These are phyloP conservation scores for Tarsius wallacei DNA, from an alignment of 2,797 vertebrate species.

Conservation along the genomic window DNA sequence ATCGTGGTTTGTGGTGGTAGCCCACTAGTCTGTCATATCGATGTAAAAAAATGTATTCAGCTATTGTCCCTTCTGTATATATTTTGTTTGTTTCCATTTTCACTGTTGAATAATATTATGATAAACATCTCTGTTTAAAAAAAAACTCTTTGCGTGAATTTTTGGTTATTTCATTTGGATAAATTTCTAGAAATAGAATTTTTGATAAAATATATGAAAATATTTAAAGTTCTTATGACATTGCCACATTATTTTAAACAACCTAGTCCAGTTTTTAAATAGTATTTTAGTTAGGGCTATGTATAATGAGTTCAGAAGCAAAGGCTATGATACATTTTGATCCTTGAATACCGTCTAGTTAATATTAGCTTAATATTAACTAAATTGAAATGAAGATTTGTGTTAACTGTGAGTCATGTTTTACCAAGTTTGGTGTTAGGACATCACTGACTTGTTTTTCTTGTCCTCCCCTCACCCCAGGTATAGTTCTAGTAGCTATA, in stretches of 20 bases:
- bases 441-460: slow-evolving; percentile 48
- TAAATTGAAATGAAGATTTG: slow-evolving; percentile 54
- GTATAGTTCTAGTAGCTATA: slow-evolving; percentile 99
- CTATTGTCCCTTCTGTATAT: neutral
- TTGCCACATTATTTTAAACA: slow-evolving; percentile 54
- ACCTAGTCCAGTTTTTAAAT: slow-evolving; percentile 23
- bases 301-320: neutral
- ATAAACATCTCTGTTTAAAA: neutral
- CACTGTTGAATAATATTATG: slow-evolving; percentile 27
- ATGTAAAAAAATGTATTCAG: slow-evolving; percentile 15
- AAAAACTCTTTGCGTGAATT: neutral
- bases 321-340: neutral
- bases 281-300: slow-evolving; percentile 7
- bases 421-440: neutral
- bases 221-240: slow-evolving; percentile 22
- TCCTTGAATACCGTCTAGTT: neutral
- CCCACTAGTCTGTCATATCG: neutral
- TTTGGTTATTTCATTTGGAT: slow-evolving; percentile 68
- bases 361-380: slow-evolving; percentile 5
- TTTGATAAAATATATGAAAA: slow-evolving; percentile 60
- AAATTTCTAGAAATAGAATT: slow-evolving; percentile 40
- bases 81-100: slow-evolving; percentile 67
- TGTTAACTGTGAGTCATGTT: neutral
- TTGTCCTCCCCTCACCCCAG: slow-evolving; percentile 89
- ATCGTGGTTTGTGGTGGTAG: neutral